Percentiles rank a stretch among this genome's conserved stretches.
Conservation (phyloP, 2,797 vertebrate genomes). For the Thalassophryne amazonica region DNA sequence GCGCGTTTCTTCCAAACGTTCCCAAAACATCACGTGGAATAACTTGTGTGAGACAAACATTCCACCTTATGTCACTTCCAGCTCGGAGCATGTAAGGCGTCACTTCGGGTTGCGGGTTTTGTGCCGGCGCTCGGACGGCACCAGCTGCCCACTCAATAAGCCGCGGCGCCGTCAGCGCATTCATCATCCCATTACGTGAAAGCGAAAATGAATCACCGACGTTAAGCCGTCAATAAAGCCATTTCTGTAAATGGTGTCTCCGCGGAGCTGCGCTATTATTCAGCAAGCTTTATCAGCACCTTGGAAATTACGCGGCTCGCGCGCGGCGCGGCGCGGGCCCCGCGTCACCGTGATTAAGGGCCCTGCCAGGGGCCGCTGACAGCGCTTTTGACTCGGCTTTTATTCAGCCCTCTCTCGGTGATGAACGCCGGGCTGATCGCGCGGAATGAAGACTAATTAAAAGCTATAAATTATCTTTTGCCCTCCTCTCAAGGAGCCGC, state of each 20-base stretch:
- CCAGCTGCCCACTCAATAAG: conserved; percentile 83
- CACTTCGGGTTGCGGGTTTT: too few relatives aligned
- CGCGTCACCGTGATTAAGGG: conserved; percentile 96
- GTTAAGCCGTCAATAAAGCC: conserved; percentile 99
- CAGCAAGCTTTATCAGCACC: conserved; percentile 97
- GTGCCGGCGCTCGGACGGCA: conserved; percentile 15
- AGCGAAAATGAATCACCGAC: conserved; percentile 97
- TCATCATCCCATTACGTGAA: conserved; percentile 98
- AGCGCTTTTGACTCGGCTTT: conserved; percentile 90
- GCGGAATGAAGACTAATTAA: conserved; percentile 99
- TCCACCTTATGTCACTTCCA: too few relatives aligned
- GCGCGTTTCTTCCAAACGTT: too few relatives aligned
- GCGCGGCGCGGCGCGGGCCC: conserved; percentile 81
- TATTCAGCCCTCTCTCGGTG: conserved; percentile 86
- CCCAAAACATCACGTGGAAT: too few relatives aligned
- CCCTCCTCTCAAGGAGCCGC: conserved; percentile 58
- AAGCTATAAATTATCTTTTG: conserved; percentile 99
- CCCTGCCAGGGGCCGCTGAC: conserved; percentile 94
- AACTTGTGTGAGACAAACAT: too few relatives aligned
- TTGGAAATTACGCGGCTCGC: conserved; percentile 89
- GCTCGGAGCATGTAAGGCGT: too few relatives aligned
- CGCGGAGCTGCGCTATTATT: conserved; percentile 92
- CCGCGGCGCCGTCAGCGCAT: conserved; percentile 90
- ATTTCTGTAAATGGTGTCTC: conserved; percentile 98
- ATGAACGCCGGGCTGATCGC: conserved; percentile 94